A percentile compares a stretch with the other conserved stretches of the same genome.
phyloP scores from a whole-genome alignment of 2,888 invertebrate genomes.

The Elysia crispata region DNA sequence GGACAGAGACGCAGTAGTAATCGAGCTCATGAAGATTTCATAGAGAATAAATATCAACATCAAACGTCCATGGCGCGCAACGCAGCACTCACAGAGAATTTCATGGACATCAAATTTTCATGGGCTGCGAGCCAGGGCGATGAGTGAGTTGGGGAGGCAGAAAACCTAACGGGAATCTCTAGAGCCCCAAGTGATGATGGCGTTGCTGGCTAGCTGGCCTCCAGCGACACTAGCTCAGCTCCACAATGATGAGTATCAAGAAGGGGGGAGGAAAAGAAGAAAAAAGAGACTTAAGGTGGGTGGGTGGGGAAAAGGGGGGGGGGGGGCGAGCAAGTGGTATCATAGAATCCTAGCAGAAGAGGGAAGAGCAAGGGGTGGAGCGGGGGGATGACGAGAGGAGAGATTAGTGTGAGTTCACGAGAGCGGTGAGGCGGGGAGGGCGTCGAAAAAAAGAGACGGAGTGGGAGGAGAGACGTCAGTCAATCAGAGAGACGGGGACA shows the following conservation, averaged over 20 bases:
- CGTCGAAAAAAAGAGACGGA: not conserved
- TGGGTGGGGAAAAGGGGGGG: not conserved
- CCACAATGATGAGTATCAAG: no score
- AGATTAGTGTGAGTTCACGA: not conserved
- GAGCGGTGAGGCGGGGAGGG: not conserved
- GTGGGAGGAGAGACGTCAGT: not conserved
- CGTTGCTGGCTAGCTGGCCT: not conserved
- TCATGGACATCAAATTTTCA: conserved; percentile 49
- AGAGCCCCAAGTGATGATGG: no score
- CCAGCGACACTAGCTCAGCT: no score
- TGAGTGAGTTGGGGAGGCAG: not conserved
- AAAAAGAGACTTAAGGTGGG: no score
- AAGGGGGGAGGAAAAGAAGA: not conserved
- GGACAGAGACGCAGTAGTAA: conserved; percentile 11
- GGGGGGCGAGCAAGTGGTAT: no score
- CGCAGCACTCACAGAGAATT: conserved; percentile 23
- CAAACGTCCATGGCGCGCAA: not conserved
- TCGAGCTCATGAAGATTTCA: conserved; percentile 48
- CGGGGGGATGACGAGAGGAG: not conserved
- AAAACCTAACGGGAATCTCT: not conserved
- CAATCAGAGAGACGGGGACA: not conserved
- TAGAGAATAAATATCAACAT: conserved; percentile 44
- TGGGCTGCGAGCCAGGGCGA: conserved; percentile 5
- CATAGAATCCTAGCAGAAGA: no score
- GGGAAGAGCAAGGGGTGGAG: not conserved